Percentiles rank a stretch among this genome's conserved stretches.
Evolutionary conservation across 2,113 vertebrate genomes (phyloP).

Genomic region (Tautogolabrus adspersus): DNA sequence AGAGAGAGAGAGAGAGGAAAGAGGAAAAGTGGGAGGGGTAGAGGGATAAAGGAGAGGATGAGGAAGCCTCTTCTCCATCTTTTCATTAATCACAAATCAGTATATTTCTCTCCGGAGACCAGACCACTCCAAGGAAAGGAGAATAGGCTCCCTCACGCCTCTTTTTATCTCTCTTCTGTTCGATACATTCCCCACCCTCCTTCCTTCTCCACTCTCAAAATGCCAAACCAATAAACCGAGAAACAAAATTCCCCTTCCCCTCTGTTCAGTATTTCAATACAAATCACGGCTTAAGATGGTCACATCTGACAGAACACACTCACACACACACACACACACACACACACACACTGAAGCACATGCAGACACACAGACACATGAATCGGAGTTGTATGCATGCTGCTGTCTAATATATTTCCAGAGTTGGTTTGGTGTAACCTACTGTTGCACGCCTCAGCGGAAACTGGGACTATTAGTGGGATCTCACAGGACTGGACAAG

Average conservation of each 20-base stretch:
- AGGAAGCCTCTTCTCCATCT: constrained; percentile 64
- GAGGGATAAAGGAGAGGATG: background rate
- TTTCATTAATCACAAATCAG: constrained; percentile 82
- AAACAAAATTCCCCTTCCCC: constrained; percentile 68
- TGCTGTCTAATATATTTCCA: constrained; percentile 62
- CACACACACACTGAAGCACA: constrained; percentile 13
- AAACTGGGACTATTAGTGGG: constrained; percentile 72
- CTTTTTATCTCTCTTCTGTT: constrained; percentile 73
- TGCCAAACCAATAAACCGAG: constrained; percentile 80
- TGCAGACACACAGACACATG: background rate
- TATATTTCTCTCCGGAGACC: constrained; percentile 69
- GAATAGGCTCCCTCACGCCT: constrained; percentile 54
- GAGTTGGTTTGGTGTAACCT: constrained; percentile 69
- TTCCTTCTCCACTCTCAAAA: constrained; percentile 67
- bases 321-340: constrained; percentile 17
- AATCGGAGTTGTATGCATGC: background rate
- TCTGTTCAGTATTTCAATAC: constrained; percentile 74
- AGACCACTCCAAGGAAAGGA: constrained; percentile 62
- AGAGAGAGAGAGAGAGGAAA: constrained; percentile 7
- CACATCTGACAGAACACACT: constrained; percentile 55
- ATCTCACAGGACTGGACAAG: constrained; percentile 74
- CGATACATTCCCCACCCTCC: constrained; percentile 54
- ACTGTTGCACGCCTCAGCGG: constrained; percentile 59
- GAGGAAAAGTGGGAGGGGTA: background rate
- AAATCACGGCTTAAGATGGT: constrained; percentile 73